phyloP scores from a whole-genome alignment of 2,888 invertebrate species.

The Andrena haemorrhoa region DNA sequence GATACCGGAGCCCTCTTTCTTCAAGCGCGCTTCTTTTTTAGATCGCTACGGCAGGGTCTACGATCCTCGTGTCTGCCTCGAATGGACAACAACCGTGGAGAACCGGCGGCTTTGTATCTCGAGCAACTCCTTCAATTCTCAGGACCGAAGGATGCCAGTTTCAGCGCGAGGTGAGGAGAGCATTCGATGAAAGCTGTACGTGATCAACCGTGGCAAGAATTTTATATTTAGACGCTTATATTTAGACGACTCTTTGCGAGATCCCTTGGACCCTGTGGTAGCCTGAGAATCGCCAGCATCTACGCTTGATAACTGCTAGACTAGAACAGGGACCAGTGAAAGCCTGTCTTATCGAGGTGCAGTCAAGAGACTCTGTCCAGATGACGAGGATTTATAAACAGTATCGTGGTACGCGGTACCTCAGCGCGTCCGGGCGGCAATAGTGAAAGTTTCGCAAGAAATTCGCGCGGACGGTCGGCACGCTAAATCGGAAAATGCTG shows the following conservation, averaged over 20 bases:
- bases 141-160: neutral
- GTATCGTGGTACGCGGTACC: neutral
- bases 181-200: neutral
- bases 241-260: no score
- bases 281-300: no score
- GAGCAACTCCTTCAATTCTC: neutral
- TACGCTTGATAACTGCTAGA: no score
- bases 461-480: neutral
- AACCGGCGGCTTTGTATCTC: neutral
- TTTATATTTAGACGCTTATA: no score
- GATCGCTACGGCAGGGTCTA: neutral
- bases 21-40: neutral
- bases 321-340: no score
- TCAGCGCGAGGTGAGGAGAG: neutral
- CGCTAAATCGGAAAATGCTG: constrained; percentile 15
- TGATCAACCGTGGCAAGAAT: neutral
- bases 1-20: neutral
- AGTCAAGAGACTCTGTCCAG: neutral
- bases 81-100: neutral
- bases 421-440: neutral
- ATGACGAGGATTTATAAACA: neutral
- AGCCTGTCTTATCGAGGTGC: neutral
- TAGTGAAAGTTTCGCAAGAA: neutral
- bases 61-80: neutral
- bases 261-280: no score